Evolutionary conservation across 1,140 invertebrate species (phyloP).

Genomic region (Ylistrum balloti): DNA sequence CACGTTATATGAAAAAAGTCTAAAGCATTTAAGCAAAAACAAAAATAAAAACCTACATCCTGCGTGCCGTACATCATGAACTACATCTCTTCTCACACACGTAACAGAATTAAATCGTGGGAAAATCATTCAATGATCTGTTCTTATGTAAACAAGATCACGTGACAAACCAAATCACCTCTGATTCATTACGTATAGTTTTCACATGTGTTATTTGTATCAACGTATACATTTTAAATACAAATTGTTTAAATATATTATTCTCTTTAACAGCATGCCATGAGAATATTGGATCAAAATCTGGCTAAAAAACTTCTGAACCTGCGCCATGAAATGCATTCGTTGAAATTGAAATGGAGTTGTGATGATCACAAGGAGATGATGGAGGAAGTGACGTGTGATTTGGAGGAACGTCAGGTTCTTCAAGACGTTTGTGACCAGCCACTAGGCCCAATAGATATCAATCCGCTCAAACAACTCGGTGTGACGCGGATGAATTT

Average conservation of each 20-base stretch:
- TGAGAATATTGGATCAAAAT: slow-evolving; percentile 46
- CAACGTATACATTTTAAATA: no score
- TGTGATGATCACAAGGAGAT: slow-evolving; percentile 56
- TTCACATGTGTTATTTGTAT: no score
- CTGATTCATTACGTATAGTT: no score
- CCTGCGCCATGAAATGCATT: slow-evolving; percentile 49
- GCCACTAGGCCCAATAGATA: slow-evolving; percentile 26
- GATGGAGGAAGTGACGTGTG: slow-evolving; percentile 49
- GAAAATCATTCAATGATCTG: no score
- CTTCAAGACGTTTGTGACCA: slow-evolving; percentile 53
- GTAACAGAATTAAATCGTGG: no score
- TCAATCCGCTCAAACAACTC: slow-evolving; percentile 49
- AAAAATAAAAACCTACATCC: no score
- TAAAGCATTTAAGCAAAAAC: no score
- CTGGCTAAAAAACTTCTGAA: slow-evolving; percentile 44
- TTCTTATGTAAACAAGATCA: no score
- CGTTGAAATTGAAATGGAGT: slow-evolving; percentile 46
- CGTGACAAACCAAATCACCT: no score
- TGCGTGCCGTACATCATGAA: no score
- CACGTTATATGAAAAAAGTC: no score
- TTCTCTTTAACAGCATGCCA: slow-evolving; percentile 45
- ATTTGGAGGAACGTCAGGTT: slow-evolving; percentile 50
- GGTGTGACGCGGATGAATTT: slow-evolving; percentile 52
- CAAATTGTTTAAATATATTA: background rate
- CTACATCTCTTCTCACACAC: no score